Evolutionary conservation across 2,888 invertebrate species (phyloP).

Genomic region (Temnothorax ravouxi): DNA sequence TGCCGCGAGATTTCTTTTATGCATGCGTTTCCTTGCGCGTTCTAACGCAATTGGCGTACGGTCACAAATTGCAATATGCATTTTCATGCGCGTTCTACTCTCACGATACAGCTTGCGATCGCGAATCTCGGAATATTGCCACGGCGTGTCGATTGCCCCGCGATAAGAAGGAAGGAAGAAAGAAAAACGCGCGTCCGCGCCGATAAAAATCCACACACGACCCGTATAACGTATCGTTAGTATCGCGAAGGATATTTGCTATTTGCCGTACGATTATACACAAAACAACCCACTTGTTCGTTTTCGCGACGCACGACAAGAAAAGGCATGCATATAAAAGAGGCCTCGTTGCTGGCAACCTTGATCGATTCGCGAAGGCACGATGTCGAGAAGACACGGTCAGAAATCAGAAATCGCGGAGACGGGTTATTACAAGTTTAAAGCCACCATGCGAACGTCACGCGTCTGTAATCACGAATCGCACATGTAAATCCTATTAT

Average conservation of each 20-base stretch:
- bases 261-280: slow-evolving; percentile 36
- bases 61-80: neutral
- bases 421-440: neutral
- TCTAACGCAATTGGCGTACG: neutral
- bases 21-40: neutral
- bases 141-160: neutral
- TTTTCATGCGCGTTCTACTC: slow-evolving; percentile 1
- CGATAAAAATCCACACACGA: slow-evolving; percentile 4
- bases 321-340: slow-evolving; percentile 8
- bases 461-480: slow-evolving; percentile 1
- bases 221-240: neutral
- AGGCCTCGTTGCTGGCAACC: slow-evolving; percentile 1
- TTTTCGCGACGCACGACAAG: slow-evolving; percentile 24
- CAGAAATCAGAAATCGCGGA: neutral
- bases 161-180: neutral
- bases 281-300: slow-evolving; percentile 44
- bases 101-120: neutral
- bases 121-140: neutral
- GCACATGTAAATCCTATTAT: neutral
- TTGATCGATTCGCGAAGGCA: slow-evolving; percentile 27
- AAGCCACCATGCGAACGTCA: neutral
- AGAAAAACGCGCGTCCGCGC: neutral
- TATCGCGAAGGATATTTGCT: slow-evolving; percentile 50
- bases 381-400: neutral
- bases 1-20: slow-evolving; percentile 2